Percentiles rank a stretch among this genome's conserved stretches.
Evolutionary conservation across 2,888 invertebrate genomes (phyloP).

Genomic region (Trileptium ribeirensis): DNA sequence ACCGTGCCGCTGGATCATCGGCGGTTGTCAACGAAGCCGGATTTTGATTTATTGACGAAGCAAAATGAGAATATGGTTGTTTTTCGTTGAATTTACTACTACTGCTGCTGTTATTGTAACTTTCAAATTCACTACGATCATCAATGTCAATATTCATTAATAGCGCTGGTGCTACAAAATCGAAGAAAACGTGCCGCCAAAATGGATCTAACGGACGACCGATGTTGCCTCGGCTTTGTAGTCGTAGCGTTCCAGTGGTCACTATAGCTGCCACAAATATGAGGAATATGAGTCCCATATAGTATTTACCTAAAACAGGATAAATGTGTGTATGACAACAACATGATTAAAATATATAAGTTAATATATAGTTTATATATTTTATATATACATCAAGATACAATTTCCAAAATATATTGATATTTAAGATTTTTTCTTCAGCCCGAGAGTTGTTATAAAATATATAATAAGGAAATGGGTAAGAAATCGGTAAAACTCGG

Average conservation of each 20-base stretch:
- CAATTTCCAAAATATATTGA: neutral
- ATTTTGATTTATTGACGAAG: too few species aligned
- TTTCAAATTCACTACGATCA: neutral
- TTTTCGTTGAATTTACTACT: too few species aligned
- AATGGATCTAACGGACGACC: conserved; percentile 18
- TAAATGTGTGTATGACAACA: too few species aligned
- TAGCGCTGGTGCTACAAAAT: conserved; percentile 9
- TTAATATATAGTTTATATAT: neutral
- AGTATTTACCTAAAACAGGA: conserved; percentile 24
- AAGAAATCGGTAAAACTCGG: too few species aligned
- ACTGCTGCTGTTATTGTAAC: too few species aligned
- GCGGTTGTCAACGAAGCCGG: too few species aligned
- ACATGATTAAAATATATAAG: too few species aligned
- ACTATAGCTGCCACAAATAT: conserved; percentile 28
- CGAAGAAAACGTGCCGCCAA: neutral
- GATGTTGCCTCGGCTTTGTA: conserved; percentile 26
- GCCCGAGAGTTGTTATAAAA: neutral
- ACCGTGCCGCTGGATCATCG: too few species aligned
- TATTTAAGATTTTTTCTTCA: neutral
- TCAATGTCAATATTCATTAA: conserved; percentile 20
- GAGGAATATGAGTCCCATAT: conserved; percentile 27
- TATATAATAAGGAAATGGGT: neutral
- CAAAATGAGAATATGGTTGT: too few species aligned
- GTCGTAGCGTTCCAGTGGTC: conserved; percentile 24
- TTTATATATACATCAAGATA: neutral